These are phyloP conservation scores for Patiria pectinifera DNA, from an alignment of 53 echinoderm and acorn worm genomes.

Conservation along the genomic window DNA sequence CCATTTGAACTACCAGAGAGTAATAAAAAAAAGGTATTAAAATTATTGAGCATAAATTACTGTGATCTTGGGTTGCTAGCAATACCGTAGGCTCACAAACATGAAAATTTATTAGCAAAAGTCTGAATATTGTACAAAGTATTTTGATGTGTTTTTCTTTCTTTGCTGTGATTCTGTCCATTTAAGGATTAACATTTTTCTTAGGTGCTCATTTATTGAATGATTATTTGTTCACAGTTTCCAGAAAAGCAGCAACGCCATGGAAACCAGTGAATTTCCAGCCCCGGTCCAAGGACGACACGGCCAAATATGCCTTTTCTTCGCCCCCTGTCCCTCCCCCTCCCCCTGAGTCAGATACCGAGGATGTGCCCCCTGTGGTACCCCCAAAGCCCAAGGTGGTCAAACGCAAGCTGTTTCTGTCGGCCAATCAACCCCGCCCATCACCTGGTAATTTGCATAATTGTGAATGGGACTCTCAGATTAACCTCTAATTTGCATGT, in stretches of 20 bases:
- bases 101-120: too few relatives aligned
- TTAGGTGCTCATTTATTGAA: neutral
- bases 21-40: too few relatives aligned
- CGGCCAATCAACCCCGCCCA: constrained; percentile 77
- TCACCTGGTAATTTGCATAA: constrained; percentile 54
- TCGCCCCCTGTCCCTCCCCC: constrained; percentile 92
- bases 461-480: neutral
- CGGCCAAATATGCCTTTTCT: constrained; percentile 73
- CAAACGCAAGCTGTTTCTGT: constrained; percentile 79
- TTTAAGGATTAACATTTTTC: neutral
- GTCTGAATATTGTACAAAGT: neutral
- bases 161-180: neutral
- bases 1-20: neutral
- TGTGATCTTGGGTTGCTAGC: too few relatives aligned
- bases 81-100: too few relatives aligned
- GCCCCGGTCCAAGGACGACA: constrained; percentile 73
- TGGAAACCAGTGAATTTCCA: constrained; percentile 83
- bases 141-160: neutral
- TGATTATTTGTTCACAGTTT: constrained; percentile 31
- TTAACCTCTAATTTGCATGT: constrained; percentile 44
- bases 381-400: constrained; percentile 91
- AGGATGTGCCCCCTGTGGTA: constrained; percentile 74
- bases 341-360: constrained; percentile 86
- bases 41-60: too few relatives aligned
- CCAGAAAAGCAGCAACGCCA: constrained; percentile 63